Evolutionary conservation across 2,797 vertebrate genomes (phyloP).

Genomic region (Manis pentadactyla): DNA sequence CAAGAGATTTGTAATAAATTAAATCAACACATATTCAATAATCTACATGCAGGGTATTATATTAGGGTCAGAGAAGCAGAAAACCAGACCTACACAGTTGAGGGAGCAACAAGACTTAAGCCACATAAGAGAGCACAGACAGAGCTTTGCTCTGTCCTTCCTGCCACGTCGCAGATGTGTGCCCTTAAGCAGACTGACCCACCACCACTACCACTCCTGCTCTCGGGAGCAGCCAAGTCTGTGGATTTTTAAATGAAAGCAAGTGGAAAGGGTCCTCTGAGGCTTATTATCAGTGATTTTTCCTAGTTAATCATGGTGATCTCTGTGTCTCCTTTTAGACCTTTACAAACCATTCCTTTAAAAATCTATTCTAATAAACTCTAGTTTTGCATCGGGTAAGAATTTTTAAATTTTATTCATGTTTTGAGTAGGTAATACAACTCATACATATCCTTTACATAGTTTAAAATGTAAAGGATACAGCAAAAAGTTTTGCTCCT

Average conservation of each 20-base stretch:
- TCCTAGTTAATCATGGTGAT: neutral
- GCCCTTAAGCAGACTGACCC: neutral
- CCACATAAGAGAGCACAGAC: too few species aligned
- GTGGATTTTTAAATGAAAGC: neutral
- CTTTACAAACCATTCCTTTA: neutral
- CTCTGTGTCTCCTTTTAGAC: neutral
- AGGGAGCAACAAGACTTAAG: neutral
- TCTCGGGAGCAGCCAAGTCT: neutral
- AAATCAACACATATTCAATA: neutral
- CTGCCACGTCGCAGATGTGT: neutral
- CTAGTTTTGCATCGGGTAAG: neutral
- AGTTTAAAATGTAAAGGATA: neutral
- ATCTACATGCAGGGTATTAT: neutral
- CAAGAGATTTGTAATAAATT: constrained; percentile 32
- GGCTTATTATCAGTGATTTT: neutral
- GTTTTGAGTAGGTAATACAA: neutral
- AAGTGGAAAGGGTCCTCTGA: neutral
- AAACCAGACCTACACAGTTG: neutral
- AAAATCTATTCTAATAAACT: neutral
- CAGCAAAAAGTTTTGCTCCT: neutral
- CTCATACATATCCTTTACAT: neutral
- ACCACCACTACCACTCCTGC: neutral
- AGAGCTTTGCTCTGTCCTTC: neutral
- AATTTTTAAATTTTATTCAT: neutral
- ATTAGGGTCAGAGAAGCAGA: neutral